phyloP scores from a whole-genome alignment of 2,888 invertebrate species.

The Agrypnus murinus region DNA sequence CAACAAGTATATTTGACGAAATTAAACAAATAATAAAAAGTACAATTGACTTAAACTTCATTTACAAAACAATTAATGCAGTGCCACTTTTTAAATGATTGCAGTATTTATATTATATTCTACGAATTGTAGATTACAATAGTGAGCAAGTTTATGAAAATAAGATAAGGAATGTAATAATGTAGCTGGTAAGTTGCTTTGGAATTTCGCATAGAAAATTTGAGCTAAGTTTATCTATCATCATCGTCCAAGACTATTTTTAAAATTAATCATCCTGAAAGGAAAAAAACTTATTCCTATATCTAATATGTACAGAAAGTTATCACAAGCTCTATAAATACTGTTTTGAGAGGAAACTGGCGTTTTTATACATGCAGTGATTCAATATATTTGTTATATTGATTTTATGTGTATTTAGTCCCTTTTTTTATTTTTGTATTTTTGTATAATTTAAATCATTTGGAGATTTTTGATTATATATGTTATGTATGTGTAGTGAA shows the following conservation, averaged over 20 bases:
- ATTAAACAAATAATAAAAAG: too few species aligned
- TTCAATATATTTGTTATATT: slow-evolving; percentile 33
- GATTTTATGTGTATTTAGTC: slow-evolving; percentile 30
- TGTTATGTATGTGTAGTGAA: background rate
- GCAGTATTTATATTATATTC: slow-evolving; percentile 31
- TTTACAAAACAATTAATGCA: slow-evolving; percentile 36
- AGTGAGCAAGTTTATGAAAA: slow-evolving; percentile 35
- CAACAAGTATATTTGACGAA: too few species aligned
- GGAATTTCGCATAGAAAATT: slow-evolving; percentile 37
- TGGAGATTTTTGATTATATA: too few species aligned
- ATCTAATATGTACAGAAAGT: slow-evolving; percentile 14
- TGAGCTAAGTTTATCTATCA: slow-evolving; percentile 36
- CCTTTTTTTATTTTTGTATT: slow-evolving; percentile 22
- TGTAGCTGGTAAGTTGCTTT: slow-evolving; percentile 50
- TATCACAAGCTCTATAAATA: slow-evolving; percentile 6
- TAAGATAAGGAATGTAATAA: slow-evolving; percentile 44
- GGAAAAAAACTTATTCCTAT: slow-evolving; percentile 5
- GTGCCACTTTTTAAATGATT: slow-evolving; percentile 28
- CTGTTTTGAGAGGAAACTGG: slow-evolving; percentile 39
- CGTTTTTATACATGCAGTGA: slow-evolving; percentile 9
- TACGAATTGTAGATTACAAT: slow-evolving; percentile 38
- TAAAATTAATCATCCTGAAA: slow-evolving; percentile 17
- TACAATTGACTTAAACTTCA: too few species aligned
- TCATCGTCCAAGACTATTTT: slow-evolving; percentile 29
- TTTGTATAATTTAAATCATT: slow-evolving; percentile 4